phyloP scores from a whole-genome alignment of 2,113 vertebrate genomes.

The Poicephalus gulielmi region DNA sequence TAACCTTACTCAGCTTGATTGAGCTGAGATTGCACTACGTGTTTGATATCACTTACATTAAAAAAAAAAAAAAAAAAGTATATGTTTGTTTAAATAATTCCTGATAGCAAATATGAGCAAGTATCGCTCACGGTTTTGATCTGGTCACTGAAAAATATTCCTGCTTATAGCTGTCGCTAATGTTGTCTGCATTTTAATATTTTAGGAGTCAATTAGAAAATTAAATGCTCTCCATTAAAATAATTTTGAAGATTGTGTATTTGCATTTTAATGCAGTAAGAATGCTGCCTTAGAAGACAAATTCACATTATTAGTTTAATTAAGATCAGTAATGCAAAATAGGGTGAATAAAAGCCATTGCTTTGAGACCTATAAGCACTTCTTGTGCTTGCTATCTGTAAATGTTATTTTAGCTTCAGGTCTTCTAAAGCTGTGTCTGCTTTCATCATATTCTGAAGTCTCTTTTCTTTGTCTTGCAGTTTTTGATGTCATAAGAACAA shows the following conservation, averaged over 20 bases:
- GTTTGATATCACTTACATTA: too few species aligned
- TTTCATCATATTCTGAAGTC: neutral
- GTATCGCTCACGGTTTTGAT: neutral
- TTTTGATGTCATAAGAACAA: neutral
- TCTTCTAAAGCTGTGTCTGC: neutral
- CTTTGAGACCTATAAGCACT: neutral
- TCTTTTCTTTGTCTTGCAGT: neutral
- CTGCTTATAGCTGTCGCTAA: neutral
- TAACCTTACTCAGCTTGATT: too few species aligned
- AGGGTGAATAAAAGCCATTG: conserved; percentile 13
- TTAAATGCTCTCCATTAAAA: conserved; percentile 42
- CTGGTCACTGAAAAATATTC: neutral
- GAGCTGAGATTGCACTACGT: too few species aligned
- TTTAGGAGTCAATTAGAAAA: conserved; percentile 47
- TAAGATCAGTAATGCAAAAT: conserved; percentile 39
- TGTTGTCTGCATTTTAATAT: conserved; percentile 21
- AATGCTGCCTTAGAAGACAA: conserved; percentile 11
- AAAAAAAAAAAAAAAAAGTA: neutral
- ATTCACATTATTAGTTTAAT: conserved; percentile 46
- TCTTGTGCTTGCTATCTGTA: neutral
- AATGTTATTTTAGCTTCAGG: conserved; percentile 1
- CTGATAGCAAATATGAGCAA: neutral
- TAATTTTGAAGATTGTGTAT: neutral
- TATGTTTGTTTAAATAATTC: neutral
- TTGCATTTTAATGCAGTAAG: conserved; percentile 49